Percentiles rank a stretch among this genome's conserved stretches.
phyloP scores from a whole-genome alignment of 2,113 vertebrate species.

The Lophius piscatorius region DNA sequence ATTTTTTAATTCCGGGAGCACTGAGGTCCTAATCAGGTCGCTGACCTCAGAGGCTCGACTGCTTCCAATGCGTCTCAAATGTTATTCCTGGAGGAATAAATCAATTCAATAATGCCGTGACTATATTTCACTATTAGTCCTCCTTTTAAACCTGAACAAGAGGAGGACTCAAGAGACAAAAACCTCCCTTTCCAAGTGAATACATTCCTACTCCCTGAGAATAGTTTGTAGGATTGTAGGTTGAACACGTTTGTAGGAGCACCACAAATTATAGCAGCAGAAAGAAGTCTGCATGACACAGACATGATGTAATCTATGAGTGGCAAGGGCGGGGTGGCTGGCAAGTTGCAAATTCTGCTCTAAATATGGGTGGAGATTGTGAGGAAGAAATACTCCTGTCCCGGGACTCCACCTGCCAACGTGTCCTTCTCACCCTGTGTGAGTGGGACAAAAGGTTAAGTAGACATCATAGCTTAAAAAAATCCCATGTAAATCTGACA shows the following conservation, averaged over 20 bases:
- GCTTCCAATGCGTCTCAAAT: conserved; percentile 6
- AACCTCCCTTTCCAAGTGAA: conserved; percentile 1
- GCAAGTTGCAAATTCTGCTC: background rate
- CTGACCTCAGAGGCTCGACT: conserved; percentile 6
- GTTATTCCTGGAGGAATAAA: conserved; percentile 28
- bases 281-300: conserved; percentile 14
- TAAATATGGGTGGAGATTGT: background rate
- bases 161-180: background rate
- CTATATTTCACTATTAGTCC: conserved; percentile 30
- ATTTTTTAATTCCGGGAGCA: too few species aligned
- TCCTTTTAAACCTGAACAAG: conserved; percentile 47
- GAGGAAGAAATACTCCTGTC: background rate
- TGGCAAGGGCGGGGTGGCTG: conserved; percentile 3
- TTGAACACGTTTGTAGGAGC: conserved; percentile 4
- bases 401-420: background rate
- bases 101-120: conserved; percentile 20
- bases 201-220: conserved; percentile 12
- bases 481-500: background rate
- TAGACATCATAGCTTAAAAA: background rate
- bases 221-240: conserved; percentile 5
- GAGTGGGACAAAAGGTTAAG: background rate
- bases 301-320: conserved; percentile 6
- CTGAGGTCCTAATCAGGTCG: too few species aligned
- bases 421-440: background rate
- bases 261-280: conserved; percentile 23